Conservation (phyloP, 2,113 vertebrate species). For the Psammodynastes pulverulentus region DNA sequence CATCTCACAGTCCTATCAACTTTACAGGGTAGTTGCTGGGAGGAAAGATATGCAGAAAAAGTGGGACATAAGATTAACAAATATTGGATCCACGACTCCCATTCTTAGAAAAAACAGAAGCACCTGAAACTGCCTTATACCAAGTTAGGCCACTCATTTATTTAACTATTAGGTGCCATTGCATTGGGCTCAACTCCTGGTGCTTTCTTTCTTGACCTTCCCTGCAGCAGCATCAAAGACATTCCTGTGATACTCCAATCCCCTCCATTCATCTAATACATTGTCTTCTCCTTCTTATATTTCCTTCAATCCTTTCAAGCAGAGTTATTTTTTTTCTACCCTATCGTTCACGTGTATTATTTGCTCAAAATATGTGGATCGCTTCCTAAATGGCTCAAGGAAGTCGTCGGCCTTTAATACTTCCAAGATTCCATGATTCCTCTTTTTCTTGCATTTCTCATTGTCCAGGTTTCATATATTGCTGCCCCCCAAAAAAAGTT, state of each 20-base stretch:
- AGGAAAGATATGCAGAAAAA: not conserved
- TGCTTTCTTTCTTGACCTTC: not conserved
- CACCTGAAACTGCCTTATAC: not conserved
- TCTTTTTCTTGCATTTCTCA: not conserved
- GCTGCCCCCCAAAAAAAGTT: not conserved
- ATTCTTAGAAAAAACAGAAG: not conserved
- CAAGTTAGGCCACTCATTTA: not conserved
- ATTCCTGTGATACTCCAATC: not conserved
- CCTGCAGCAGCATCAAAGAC: not conserved
- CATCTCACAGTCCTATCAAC: too few relatives aligned
- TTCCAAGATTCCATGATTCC: not conserved
- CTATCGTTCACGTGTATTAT: not conserved
- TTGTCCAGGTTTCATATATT: not conserved
- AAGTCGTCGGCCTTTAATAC: not conserved
- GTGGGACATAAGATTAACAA: not conserved
- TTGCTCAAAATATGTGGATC: not conserved
- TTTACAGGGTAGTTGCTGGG: too few relatives aligned
- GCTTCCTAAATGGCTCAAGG: not conserved
- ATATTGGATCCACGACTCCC: not conserved
- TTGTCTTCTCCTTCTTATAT: not conserved
- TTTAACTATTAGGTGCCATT: not conserved
- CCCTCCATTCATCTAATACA: not conserved
- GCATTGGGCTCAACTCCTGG: not conserved
- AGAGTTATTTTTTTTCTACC: not conserved
- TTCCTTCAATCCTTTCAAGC: not conserved